Percentiles rank a stretch among this genome's conserved stretches.
phyloP scores from a whole-genome alignment of 2,888 invertebrate genomes.

The Callosobruchus maculatus region DNA sequence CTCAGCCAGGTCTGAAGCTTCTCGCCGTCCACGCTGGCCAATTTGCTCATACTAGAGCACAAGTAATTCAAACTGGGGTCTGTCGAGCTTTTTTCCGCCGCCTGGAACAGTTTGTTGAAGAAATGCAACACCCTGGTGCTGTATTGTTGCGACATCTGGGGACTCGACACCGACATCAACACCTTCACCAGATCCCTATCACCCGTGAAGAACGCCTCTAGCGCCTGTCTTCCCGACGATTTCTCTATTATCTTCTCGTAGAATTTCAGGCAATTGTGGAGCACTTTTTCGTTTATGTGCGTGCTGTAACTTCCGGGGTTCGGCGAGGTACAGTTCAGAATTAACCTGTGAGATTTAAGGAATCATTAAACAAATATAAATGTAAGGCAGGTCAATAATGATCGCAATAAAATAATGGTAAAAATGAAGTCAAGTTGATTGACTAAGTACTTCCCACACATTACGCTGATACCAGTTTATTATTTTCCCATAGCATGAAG shows the following conservation, averaged over 20 bases:
- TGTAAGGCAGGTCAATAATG: too few species aligned
- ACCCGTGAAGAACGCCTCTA: constrained; percentile 76
- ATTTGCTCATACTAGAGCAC: constrained; percentile 63
- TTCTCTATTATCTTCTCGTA: constrained; percentile 85
- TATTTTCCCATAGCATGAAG: too few species aligned
- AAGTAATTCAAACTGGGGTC: constrained; percentile 62
- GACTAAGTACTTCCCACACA: too few species aligned
- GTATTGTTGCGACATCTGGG: constrained; percentile 66
- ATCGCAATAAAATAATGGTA: too few species aligned
- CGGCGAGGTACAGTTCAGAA: constrained; percentile 57
- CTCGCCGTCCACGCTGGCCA: constrained; percentile 61
- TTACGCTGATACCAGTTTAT: too few species aligned
- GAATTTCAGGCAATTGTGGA: constrained; percentile 71
- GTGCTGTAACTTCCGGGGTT: constrained; percentile 27
- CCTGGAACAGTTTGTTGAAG: constrained; percentile 69
- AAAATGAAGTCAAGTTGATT: too few species aligned
- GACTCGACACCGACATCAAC: constrained; percentile 75
- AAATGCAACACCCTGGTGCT: constrained; percentile 76
- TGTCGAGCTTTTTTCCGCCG: constrained; percentile 60
- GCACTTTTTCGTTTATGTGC: constrained; percentile 58
- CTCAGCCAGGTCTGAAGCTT: constrained; percentile 63
- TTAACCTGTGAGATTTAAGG: constrained; percentile 45
- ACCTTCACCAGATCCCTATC: constrained; percentile 72
- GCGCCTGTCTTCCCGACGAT: constrained; percentile 74
- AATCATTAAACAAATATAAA: too few species aligned